Percentiles rank a stretch among this genome's conserved stretches.
Evolutionary conservation across 53 echinoderm and acorn worm genomes (phyloP).

Genomic region (Temnopleurus reevesii): DNA sequence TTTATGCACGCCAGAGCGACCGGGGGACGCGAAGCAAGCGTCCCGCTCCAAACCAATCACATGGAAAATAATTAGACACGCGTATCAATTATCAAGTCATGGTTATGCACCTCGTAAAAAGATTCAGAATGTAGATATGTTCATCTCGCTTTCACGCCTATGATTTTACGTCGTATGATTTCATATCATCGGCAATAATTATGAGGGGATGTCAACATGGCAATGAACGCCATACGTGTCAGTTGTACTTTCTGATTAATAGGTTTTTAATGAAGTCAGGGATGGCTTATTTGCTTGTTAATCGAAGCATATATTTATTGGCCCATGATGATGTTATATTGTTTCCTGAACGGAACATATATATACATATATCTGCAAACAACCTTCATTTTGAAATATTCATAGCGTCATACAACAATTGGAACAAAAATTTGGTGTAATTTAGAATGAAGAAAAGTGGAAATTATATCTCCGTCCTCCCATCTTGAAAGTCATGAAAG

Average conservation of each 20-base stretch:
- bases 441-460: too few species aligned
- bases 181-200: not conserved
- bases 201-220: not conserved
- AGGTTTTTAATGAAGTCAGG: not conserved
- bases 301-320: not conserved
- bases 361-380: too few species aligned
- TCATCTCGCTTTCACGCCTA: not conserved
- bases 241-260: constrained; percentile 3
- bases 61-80: not conserved
- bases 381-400: too few species aligned
- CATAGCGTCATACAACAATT: too few species aligned
- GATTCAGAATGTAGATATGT: not conserved
- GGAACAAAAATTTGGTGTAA: too few species aligned
- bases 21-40: not conserved
- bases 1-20: not conserved
- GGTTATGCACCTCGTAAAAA: not conserved
- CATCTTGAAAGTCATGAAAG: too few species aligned
- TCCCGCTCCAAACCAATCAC: constrained; percentile 16
- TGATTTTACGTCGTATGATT: not conserved
- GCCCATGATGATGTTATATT: not conserved
- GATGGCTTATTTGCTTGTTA: not conserved
- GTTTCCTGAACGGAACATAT: not conserved
- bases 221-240: not conserved
- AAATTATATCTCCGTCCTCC: too few species aligned
- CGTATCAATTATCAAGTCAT: not conserved